Percentiles rank a stretch among this genome's conserved stretches.
phyloP scores from a whole-genome alignment of 2,797 vertebrate species.

The Hephaestus fuliginosus region DNA sequence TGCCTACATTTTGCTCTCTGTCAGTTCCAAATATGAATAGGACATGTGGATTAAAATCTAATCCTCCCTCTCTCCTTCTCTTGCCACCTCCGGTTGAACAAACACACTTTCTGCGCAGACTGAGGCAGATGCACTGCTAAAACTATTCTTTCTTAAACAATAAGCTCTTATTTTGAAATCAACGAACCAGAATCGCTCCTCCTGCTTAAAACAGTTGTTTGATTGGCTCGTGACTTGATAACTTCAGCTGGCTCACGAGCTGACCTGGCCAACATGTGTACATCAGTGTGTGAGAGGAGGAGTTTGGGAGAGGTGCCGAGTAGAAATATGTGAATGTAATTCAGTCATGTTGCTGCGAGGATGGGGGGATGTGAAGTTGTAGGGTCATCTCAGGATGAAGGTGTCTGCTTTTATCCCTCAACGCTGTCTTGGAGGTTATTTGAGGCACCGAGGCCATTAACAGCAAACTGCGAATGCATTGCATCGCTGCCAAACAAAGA shows the following conservation, averaged over 20 bases:
- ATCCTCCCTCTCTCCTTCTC: too few relatives aligned
- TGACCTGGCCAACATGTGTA: background rate
- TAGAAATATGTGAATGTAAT: background rate
- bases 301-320: background rate
- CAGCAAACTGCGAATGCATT: background rate
- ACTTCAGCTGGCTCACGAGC: background rate
- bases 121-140: background rate
- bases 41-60: background rate
- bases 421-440: conserved; percentile 42
- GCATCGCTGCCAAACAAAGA: background rate
- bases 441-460: background rate
- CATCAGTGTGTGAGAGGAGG: background rate
- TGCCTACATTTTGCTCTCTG: background rate
- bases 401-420: background rate
- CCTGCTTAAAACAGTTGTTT: background rate
- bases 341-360: background rate
- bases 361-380: background rate
- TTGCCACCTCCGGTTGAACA: background rate
- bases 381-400: background rate
- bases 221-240: background rate
- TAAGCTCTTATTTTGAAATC: conserved; percentile 31
- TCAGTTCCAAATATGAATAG: too few relatives aligned
- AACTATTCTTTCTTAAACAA: background rate
- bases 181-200: background rate
- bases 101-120: background rate